Base-by-base conservation (phyloP, 1,140 invertebrate genomes). In the Hycleus phaleratus region DNA sequence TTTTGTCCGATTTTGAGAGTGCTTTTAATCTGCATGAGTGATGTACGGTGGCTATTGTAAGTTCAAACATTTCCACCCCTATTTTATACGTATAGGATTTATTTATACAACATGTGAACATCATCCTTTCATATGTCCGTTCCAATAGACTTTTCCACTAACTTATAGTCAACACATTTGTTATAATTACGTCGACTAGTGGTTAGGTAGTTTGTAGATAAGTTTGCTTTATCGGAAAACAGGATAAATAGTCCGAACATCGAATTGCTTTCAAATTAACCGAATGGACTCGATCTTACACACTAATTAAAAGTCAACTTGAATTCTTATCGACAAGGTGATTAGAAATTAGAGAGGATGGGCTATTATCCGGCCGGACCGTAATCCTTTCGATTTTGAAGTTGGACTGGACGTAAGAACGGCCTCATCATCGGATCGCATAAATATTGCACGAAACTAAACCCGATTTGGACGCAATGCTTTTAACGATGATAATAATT, bases 401-500 rank as follows among this genome's bases (percentile, higher is more conserved):
- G 51, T 38, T 45, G 46, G 54, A 56, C 46, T 39, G 59, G 59
- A 52, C 53, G 46, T 45, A 46, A 39, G 12, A 38, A 56, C 32
- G 53, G 38, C 59, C 59, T 57, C 46, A 48, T 60, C 32, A 32
- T 0, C 47, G 39, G 44, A 61, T 50, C 53, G 42, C 39, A 50
- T 61, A 58, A 61, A 61, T 61, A 61, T 61, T 61, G 49, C 49
- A 61, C 58, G 48, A 49, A 63, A 63, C 61, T 63, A 63, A 63
- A 59, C 61, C 57, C 58, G 60, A 60, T 63, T 59, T 46, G 54
- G 47, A 32, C 4, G 56, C 49, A 55, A 63, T 54, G 58, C 58
- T 63, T 63, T 63, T 58, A 63, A 46, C 54, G 43, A 7, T 26
- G 52, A 56, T 58, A 54, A 60, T 63, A 60, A 60, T 57, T 63